Evolutionary conservation across 2,888 invertebrate genomes (phyloP), one percentile per base, ranked within the genome.

Genomic region (Trissonchulus sp.): DNA sequence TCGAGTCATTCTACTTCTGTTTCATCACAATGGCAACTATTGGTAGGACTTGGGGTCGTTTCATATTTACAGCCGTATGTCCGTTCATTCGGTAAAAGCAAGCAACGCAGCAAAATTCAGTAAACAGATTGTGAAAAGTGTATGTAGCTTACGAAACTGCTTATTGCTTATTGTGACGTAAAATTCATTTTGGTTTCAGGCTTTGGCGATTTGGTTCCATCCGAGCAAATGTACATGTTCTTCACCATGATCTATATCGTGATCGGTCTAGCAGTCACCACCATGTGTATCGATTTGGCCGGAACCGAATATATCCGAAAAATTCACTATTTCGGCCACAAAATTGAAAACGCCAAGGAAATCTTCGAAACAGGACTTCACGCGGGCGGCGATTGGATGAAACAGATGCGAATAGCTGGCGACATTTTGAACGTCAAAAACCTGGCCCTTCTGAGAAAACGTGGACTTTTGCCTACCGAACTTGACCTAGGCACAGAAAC

Each of bases 331-430:
- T 74, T 74, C 33, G 74, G 74, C 23, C 71, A 69, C 2, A 69
- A 69, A 35, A 69, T 69, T 3, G 71, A 69, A 23, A 36, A n/a
- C n/a, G 71, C 71, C 35, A 69, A 69, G 37, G 71, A 37, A n/a
- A 8, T 35, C 8, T 36, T 69, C n/a, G 71, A 69, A 69, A 69
- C 71, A 30, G 83, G 83, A 1, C 74, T 83, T 0, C 81, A 83
- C 78, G 81, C 78, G 0, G 82, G 83, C 60, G 83, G 82, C 63
- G 80, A 84, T 73, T 76, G 83, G 30, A 72, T 84, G 63, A 84
- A 82, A 72, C 82, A 84, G 69, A 48, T 48, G 48, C 48, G 48
- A 48, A 48, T 48, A 15, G 48, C 48, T 48, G 48, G 48, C 8
- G 48, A 48, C 48, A 48, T 48, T 8, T 28, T 65, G 65, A 28